phyloP scores from a whole-genome alignment of 2,113 vertebrate species.

The Leiothrix lutea region DNA sequence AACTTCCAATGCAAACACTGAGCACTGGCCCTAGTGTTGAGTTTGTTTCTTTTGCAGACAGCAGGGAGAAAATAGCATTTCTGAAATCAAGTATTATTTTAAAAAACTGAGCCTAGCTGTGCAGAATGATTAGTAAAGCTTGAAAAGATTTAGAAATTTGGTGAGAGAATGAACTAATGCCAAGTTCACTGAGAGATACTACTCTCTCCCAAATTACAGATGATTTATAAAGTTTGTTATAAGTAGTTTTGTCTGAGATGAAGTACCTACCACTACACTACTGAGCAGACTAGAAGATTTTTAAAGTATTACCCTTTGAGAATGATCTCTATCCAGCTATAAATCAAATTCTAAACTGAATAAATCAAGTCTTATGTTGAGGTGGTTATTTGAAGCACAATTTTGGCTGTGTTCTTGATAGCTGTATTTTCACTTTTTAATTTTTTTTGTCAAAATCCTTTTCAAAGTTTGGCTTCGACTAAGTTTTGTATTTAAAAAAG shows the following conservation, averaged over 20 bases:
- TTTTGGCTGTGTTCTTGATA: neutral
- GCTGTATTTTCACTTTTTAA: neutral
- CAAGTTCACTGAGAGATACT: neutral
- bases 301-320: neutral
- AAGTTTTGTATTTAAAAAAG: neutral
- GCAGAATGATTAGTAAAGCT: neutral
- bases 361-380: neutral
- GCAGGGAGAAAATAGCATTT: neutral
- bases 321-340: neutral
- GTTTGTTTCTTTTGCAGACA: neutral
- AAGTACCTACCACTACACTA: neutral
- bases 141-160: neutral
- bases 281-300: neutral
- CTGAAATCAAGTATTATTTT: neutral
- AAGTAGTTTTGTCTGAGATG: neutral
- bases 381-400: neutral
- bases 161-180: neutral
- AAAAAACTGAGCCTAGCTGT: neutral
- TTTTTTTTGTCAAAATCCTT: neutral
- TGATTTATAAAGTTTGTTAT: neutral
- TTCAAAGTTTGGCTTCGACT: neutral
- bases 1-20: neutral
- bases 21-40: rapidly evolving
- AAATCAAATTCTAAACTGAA: neutral
- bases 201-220: neutral